Percentiles rank a stretch among this genome's conserved stretches.
These are phyloP conservation scores for Xyliphius kryptos DNA, from an alignment of 2,113 vertebrate genomes.

Conservation along the genomic window DNA sequence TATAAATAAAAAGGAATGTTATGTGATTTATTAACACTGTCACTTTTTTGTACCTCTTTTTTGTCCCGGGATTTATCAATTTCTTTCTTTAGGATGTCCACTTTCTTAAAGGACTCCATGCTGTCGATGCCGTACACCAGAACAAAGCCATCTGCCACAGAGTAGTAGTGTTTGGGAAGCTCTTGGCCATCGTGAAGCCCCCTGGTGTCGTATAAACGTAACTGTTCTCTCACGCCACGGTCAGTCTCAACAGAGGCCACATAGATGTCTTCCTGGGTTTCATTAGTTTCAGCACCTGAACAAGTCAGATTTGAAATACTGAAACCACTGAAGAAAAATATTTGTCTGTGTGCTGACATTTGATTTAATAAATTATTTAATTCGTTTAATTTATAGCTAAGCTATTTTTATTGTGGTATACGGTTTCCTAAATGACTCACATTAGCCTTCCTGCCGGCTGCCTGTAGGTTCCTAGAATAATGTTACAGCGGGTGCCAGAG, in stretches of 20 bases:
- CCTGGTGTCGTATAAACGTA: slow-evolving; percentile 87
- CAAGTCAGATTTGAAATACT: too few species aligned
- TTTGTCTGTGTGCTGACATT: too few species aligned
- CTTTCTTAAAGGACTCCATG: slow-evolving; percentile 80
- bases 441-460: too few species aligned
- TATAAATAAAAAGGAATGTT: neutral
- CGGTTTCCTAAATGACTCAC: too few species aligned
- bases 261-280: slow-evolving; percentile 86
- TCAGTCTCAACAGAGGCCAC: slow-evolving; percentile 88
- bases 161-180: slow-evolving; percentile 86
- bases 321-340: too few species aligned
- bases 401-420: too few species aligned
- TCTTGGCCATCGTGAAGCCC: slow-evolving; percentile 79
- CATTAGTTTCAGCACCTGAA: slow-evolving; percentile 71
- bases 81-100: slow-evolving; percentile 85
- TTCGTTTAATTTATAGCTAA: too few species aligned
- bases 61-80: slow-evolving; percentile 88
- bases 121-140: slow-evolving; percentile 87
- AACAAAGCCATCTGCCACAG: slow-evolving; percentile 82
- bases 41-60: slow-evolving; percentile 90
- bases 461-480: too few species aligned
- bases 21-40: too few species aligned
- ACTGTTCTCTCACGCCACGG: slow-evolving; percentile 82
- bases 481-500: too few species aligned
- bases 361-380: too few species aligned